Evolutionary conservation across 2,113 vertebrate genomes (phyloP), one percentile per base, ranked within the genome.

Genomic region (Clarias macrocephalus): DNA sequence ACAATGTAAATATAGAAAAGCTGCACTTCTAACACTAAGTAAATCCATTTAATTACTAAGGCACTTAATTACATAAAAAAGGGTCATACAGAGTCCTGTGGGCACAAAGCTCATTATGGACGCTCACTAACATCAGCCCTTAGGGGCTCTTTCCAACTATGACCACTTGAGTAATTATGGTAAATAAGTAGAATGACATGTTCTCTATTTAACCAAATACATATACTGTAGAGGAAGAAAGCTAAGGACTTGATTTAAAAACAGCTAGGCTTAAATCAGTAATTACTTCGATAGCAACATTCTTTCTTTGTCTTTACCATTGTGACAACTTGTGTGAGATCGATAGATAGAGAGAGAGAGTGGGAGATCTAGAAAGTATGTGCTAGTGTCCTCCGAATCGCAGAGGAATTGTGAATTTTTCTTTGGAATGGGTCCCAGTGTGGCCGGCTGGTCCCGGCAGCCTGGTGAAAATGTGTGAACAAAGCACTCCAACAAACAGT

Each of bases 381-480:
- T 82, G 84, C 77, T 82, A 28, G 86, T 70, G 86, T 68, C 57
- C 76, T 85, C 54, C 28, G 82, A 84, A 76, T 85, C 63, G 11
- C 23, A 88, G 79, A 85, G 77, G 62, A 88, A 80, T 82, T 88
- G 82, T 85, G 84, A 88, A 87, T 88, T 83, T 87, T 86, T 88
- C 60, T 84, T 90, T 90, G 89, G 89, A 82, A 60, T 42, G 18
- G n/a, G 68, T 88, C 87, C 87, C 85, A 85, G 85, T 76, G 59
- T 37, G 70, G 30, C 89, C 89, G 88, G 87, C 89, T 90, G 89
- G 85, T 90, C 77, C 70, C 63, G 87, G 77, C 88, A 82, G 83
- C 79, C 82, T 87, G 85, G 70, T 85, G 89, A 87, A 85, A 88
- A 90, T 84, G 85, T 85, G 87, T 88, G 87, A 90, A 82, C 82